These are phyloP conservation scores for Pandemis cinnamomeana DNA, from an alignment of 2,888 invertebrate genomes.

Conservation along the genomic window DNA sequence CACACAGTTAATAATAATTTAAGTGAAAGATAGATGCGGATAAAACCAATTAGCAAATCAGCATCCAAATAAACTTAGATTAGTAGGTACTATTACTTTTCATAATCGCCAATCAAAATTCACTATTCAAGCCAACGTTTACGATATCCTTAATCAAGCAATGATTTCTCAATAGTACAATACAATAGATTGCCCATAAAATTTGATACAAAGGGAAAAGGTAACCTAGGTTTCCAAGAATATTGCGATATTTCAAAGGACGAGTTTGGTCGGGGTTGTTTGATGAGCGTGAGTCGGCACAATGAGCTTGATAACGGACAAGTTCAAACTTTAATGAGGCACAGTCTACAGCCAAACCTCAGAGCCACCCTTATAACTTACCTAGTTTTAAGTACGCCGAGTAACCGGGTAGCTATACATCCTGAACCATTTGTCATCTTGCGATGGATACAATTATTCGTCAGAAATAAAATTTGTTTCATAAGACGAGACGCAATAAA, in stretches of 20 bases:
- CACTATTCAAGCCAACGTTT: neutral
- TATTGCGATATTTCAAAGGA: conserved; percentile 4
- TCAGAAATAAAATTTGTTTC: neutral
- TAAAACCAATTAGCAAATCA: neutral
- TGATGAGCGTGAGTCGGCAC: conserved; percentile 4
- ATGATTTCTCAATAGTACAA: conserved; percentile 8
- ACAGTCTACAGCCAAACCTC: neutral
- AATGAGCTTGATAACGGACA: conserved; percentile 1
- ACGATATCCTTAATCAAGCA: neutral
- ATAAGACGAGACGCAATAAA: neutral
- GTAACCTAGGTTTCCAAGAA: conserved; percentile 6
- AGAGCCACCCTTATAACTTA: neutral
- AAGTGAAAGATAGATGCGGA: neutral
- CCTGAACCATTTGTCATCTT: neutral
- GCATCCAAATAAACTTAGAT: neutral
- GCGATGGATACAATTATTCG: neutral
- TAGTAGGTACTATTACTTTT: no score
- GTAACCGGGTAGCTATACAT: neutral
- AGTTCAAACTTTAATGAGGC: neutral
- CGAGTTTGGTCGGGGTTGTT: neutral
- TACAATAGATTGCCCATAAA: conserved; percentile 4
- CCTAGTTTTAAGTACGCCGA: neutral
- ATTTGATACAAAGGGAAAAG: conserved; percentile 6
- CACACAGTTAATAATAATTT: no score
- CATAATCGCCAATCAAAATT: neutral